phyloP scores from a whole-genome alignment of 2,113 vertebrate species.

The Otocyon megalotis region DNA sequence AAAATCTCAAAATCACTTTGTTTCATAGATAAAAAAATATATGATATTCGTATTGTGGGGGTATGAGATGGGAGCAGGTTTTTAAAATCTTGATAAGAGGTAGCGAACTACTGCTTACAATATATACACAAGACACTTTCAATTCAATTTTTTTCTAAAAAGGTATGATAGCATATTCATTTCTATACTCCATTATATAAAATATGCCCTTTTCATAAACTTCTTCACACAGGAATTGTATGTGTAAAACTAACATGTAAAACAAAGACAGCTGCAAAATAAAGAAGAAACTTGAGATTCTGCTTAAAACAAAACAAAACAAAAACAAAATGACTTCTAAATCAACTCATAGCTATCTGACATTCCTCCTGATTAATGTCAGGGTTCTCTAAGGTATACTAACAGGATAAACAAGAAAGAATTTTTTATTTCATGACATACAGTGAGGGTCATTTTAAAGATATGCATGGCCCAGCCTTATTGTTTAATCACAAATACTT shows the following conservation, averaged over 20 bases:
- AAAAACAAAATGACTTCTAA: slow-evolving; percentile 61
- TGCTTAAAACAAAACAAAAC: slow-evolving; percentile 45
- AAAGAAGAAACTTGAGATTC: slow-evolving; percentile 37
- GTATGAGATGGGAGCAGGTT: not conserved
- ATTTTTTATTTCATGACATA: slow-evolving; percentile 76
- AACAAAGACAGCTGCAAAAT: slow-evolving; percentile 35
- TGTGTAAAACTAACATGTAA: slow-evolving; percentile 43
- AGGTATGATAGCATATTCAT: not conserved
- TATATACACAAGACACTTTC: not conserved
- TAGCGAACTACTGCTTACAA: not conserved
- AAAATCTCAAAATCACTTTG: not conserved
- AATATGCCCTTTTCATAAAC: not conserved
- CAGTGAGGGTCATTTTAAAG: slow-evolving; percentile 82
- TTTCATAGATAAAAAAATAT: not conserved
- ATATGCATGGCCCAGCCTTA: slow-evolving; percentile 66
- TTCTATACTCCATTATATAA: slow-evolving; percentile 36
- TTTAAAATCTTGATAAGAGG: not conserved
- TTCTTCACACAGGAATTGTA: not conserved
- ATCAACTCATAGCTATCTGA: slow-evolving; percentile 68
- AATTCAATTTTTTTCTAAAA: not conserved
- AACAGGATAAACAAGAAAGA: slow-evolving; percentile 84
- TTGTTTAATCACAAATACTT: slow-evolving; percentile 76
- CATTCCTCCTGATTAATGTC: slow-evolving; percentile 84
- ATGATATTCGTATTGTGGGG: not conserved
- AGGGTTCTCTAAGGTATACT: slow-evolving; percentile 77